phyloP scores from a whole-genome alignment of 2,888 invertebrate genomes.

The Terebella lapidaria region DNA sequence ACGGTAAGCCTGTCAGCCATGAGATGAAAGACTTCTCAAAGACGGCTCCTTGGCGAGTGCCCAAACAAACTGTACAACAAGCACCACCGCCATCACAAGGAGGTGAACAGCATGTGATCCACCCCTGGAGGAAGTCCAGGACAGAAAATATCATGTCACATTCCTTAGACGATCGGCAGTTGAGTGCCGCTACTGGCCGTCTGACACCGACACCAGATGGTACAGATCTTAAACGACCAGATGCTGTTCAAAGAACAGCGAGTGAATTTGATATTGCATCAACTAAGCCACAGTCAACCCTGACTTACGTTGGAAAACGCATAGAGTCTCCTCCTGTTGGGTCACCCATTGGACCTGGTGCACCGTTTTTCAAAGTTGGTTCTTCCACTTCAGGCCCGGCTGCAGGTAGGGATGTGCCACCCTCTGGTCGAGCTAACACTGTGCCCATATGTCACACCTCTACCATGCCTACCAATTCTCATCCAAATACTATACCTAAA shows the following conservation, averaged over 20 bases:
- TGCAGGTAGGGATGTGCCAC: neutral
- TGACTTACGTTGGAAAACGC: neutral
- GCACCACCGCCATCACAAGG: neutral
- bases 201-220: neutral
- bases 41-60: slow-evolving; percentile 14
- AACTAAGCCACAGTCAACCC: neutral
- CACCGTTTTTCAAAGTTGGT: neutral
- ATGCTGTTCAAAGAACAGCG: neutral
- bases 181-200: neutral
- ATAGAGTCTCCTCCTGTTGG: neutral
- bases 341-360: neutral
- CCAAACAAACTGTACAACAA: neutral
- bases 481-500: neutral
- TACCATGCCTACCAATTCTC: neutral
- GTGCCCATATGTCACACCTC: too few species aligned
- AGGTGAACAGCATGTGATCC: neutral
- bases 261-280: neutral
- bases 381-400: neutral
- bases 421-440: neutral
- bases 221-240: neutral
- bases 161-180: neutral
- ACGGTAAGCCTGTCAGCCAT: neutral
- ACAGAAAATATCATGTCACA: neutral
- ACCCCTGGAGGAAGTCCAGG: slow-evolving; percentile 7
- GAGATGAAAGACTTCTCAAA: slow-evolving; percentile 13